Conservation (phyloP, 2,113 vertebrate species). For the Alethe diademata region DNA sequence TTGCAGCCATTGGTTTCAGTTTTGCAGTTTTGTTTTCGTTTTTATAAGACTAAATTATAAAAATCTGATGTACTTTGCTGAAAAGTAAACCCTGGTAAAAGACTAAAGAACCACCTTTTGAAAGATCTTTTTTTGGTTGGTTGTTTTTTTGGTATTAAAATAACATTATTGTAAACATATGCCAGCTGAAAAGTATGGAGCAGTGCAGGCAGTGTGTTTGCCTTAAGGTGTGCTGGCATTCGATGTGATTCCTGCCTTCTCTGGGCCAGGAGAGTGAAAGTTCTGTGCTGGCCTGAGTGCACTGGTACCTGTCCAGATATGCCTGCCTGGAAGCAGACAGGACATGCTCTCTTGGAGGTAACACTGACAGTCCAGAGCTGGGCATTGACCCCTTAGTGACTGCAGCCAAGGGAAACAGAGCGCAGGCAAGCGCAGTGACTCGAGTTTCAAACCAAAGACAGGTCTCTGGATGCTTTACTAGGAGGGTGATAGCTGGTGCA, state of each 20-base stretch:
- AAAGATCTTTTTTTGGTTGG: neutral
- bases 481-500: neutral
- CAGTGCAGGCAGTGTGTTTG: neutral
- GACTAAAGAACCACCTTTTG: neutral
- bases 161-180: neutral
- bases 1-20: neutral
- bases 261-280: neutral
- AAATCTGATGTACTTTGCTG: neutral
- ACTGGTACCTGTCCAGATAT: fast-evolving
- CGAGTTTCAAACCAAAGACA: neutral
- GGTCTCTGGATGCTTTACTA: neutral
- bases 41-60: neutral
- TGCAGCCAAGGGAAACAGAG: neutral
- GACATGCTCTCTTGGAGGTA: neutral
- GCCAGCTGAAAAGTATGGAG: neutral
- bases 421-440: fast-evolving
- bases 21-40: neutral
- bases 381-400: neutral
- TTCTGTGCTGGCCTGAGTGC: fast-evolving
- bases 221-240: neutral
- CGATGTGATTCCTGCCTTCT: neutral
- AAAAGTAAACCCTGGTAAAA: neutral
- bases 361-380: neutral
- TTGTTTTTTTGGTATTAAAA: neutral
- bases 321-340: neutral